Evolutionary conservation across 2,888 invertebrate genomes (phyloP), one percentile per base, ranked within the genome.

Genomic region (Stenotaenia linearis): DNA sequence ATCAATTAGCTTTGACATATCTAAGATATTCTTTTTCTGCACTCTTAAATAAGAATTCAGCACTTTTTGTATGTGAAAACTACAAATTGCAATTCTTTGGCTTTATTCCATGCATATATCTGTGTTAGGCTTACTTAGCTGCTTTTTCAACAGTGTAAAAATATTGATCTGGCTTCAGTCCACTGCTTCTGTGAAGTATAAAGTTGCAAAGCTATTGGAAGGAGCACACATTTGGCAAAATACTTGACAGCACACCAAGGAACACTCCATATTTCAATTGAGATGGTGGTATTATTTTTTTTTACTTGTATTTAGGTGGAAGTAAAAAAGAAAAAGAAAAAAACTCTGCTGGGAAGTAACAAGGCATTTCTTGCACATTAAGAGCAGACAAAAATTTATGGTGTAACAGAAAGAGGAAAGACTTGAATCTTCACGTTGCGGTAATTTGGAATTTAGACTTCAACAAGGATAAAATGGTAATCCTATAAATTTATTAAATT

Each of bases 131-230:
- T 18, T 56, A 56, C 56, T 56, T 18, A 56, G 56, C 18, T 56
- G 56, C n/a, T 18, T 56, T 56, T 56, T 56, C 56, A 9, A 15
- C 56, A 56, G 56, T 56, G 56, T 18, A 56, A 56, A 56, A 56
- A 56, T 56, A 56, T 56, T 56, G 56, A 56, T 56, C 21, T 56
- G 56, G 56, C 56, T 56, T 56, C 56, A 56, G 56, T 56, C 56
- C 56, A 56, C 56, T 56, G 56, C 56, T 21, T 56, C 21, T 56
- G 56, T 56, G 56, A 56, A 56, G 56, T 56, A 56, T 56, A 56
- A 56, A 56, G 56, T 56, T 56, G 56, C 56, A 56, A 56, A 56
- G 21, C 56, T 56, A 56, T 56, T 56, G 56, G 56, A 56, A 56
- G 18, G 56, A 56, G 56, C 56, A 56, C 56, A 56, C 56, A 56